Conservation (phyloP, 2,888 invertebrate genomes). For the Melanostoma mellinum region DNA sequence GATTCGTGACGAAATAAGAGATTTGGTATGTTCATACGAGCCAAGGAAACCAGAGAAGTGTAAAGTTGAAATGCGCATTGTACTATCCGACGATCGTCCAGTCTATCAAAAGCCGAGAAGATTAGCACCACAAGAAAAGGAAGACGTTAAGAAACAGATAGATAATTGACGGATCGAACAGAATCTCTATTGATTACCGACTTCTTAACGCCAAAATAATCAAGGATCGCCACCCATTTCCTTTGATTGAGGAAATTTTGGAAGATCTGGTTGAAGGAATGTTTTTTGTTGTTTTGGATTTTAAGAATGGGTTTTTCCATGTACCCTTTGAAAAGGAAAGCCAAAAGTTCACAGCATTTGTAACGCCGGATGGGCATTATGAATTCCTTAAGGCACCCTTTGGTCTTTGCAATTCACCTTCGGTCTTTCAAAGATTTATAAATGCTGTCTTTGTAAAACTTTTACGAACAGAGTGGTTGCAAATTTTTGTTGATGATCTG, state of each 20-base stretch:
- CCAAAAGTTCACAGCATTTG: background rate
- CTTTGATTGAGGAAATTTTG: conserved; percentile 45
- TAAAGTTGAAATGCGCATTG: conserved; percentile 33
- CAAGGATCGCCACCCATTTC: conserved; percentile 35
- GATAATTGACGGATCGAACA: conserved; percentile 72
- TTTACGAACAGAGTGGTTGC: background rate
- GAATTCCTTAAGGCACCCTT: conserved; percentile 31
- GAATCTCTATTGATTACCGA: conserved; percentile 72
- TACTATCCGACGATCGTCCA: conserved; percentile 6
- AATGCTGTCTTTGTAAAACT: conserved; percentile 10
- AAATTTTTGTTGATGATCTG: conserved; percentile 17
- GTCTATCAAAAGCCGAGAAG: conserved; percentile 5
- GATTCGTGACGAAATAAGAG: background rate
- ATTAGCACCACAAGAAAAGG: conserved; percentile 36
- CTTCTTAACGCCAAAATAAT: conserved; percentile 25
- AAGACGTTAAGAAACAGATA: conserved; percentile 74
- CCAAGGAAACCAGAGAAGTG: conserved; percentile 31
- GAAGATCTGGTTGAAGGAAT: background rate
- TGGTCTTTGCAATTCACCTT: conserved; percentile 37
- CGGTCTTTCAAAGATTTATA: conserved; percentile 18
- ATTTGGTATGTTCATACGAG: conserved; percentile 8
- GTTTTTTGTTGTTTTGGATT: conserved; percentile 29
- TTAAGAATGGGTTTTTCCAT: conserved; percentile 53
- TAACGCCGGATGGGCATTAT: conserved; percentile 15
- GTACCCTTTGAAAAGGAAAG: conserved; percentile 30